Base-by-base conservation (phyloP, 2,888 invertebrate species). In the Polyommatus iphigenia region DNA sequence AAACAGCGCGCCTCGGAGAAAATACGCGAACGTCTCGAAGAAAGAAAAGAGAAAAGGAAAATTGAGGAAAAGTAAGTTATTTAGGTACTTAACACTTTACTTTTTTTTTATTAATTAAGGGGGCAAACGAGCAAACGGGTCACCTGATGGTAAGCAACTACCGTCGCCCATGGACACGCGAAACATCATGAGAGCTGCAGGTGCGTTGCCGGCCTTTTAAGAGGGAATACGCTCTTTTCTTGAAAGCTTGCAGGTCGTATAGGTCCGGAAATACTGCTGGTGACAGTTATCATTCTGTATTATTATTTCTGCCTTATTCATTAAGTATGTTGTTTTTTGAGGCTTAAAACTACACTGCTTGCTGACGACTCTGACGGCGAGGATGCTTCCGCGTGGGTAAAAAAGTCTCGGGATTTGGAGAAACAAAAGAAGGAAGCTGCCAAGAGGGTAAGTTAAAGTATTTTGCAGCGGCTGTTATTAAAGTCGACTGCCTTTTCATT, bases 361-460 rank as follows among this genome's bases (percentile, higher is more conserved):
- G 93, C 97, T 3, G 98, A 96, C 0, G 97, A 96, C 62, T 96
- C 96, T 0, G 97, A 97, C 80, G 93, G 91, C 1, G 97, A 97
- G 18, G 98, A 97, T 86, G 95, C 96, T 0, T 87, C 92, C 5
- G 95, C 95, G 32, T 99, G 99, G 99, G 97, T 99, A 50, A 94
- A 95, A 83, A 97, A 96, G 85, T 97, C 95, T 82, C 95, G 99
- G 15, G 95, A 96, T 77, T 91, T 97, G 4, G 96, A 97, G 77
- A 95, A 96, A 82, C 97, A 98, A 83, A 98, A 97, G 84, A 96
- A 96, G 81, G 96, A 97, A 84, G 99, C 99, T 0, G 97, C 96
- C 24, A 97, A 97, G 90, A 95, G 97, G 89, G 96, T 97, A 91
- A 89, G 94, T 36, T 6, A 36, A 36, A 36, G 46, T 46, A 10